phyloP scores from a whole-genome alignment of 2,113 vertebrate species.

The Budorcas taxicolor region DNA sequence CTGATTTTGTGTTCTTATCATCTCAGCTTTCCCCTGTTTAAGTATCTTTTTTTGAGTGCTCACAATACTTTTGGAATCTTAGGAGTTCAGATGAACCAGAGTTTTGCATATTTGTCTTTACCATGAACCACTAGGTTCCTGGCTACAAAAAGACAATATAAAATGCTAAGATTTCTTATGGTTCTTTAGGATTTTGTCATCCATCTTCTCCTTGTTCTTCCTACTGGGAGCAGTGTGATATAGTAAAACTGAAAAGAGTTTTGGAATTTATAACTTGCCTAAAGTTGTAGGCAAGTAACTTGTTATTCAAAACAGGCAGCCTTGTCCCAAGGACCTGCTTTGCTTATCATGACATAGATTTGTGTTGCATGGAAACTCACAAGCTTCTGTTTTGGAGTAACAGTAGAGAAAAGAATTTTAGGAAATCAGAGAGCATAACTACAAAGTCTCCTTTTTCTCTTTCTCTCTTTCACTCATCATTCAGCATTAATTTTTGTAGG shows the following conservation, averaged over 20 bases:
- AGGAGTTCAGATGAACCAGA: not conserved
- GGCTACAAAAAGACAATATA: not conserved
- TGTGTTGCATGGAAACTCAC: not conserved
- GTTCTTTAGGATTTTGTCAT: not conserved
- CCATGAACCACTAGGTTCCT: not conserved
- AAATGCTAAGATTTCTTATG: not conserved
- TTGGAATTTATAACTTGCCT: not conserved
- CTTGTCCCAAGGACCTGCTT: not conserved
- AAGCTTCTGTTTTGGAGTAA: conserved; percentile 11
- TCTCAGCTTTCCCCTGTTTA: not conserved
- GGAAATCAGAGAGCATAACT: not conserved
- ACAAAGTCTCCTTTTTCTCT: not conserved
- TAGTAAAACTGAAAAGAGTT: not conserved
- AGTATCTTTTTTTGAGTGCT: not conserved
- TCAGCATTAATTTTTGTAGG: not conserved
- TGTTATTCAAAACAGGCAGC: not conserved
- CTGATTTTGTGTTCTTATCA: not conserved
- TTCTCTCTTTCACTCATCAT: not conserved
- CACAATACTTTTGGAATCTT: not conserved
- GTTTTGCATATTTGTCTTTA: not conserved
- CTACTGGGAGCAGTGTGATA: not conserved
- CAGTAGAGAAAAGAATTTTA: conserved; percentile 1
- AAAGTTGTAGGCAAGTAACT: not conserved
- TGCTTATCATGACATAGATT: not conserved
- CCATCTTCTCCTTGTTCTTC: not conserved